Conservation (phyloP, 92 coral and sea anemone genomes). For the Bergia sp. region DNA sequence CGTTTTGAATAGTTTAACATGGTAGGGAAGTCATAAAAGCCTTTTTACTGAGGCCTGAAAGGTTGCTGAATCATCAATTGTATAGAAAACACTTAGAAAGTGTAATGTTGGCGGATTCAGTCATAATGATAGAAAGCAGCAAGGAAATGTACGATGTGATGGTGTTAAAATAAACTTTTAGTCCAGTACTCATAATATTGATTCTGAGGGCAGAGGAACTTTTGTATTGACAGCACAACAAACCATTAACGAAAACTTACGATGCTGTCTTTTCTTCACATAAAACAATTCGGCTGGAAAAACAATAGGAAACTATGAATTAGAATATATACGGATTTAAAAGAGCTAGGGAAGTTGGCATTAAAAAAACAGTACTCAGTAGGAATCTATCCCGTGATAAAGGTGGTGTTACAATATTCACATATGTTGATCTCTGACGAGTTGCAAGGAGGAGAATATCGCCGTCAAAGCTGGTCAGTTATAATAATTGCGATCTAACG, state of each 20-base stretch:
- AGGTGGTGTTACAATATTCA: background rate
- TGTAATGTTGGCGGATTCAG: background rate
- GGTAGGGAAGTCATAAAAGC: background rate
- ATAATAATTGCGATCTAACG: background rate
- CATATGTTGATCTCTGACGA: background rate
- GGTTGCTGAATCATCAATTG: slow-evolving; percentile 28
- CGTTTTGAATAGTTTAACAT: background rate
- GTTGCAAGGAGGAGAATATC: background rate
- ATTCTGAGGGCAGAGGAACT: background rate
- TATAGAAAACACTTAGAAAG: background rate
- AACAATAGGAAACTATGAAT: background rate
- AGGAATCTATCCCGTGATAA: background rate
- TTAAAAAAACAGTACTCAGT: background rate
- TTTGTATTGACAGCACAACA: background rate
- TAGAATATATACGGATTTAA: background rate
- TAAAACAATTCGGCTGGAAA: background rate
- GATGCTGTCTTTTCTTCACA: background rate
- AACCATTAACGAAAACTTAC: background rate
- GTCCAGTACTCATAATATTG: background rate
- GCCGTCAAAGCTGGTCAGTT: background rate
- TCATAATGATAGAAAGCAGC: background rate
- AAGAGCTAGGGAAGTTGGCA: background rate
- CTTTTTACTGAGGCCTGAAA: background rate
- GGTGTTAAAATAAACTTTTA: background rate
- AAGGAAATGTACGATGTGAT: background rate